Percentiles rank a stretch among this genome's conserved stretches.
Conservation (phyloP, 2,888 invertebrate species). For the Diaprepes abbreviatus region DNA sequence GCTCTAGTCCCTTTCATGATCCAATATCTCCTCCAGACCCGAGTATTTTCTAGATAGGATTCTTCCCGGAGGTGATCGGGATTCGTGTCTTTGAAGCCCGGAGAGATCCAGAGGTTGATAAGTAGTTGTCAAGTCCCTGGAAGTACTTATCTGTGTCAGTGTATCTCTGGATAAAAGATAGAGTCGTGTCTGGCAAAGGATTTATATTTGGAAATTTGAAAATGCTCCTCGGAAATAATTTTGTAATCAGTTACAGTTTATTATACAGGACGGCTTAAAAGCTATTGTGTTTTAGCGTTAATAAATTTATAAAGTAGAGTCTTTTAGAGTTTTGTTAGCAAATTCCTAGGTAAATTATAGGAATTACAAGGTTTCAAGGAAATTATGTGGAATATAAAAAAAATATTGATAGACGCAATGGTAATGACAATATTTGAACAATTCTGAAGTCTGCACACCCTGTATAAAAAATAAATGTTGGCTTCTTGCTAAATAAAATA, state of each 20-base stretch:
- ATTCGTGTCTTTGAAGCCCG: constrained; percentile 17
- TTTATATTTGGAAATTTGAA: constrained; percentile 3
- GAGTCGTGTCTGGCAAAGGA: neutral
- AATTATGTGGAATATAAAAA: too few relatives aligned
- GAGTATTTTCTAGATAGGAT: constrained; percentile 14
- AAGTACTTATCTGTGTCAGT: constrained; percentile 23
- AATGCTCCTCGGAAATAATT: neutral
- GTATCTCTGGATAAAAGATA: constrained; percentile 5
- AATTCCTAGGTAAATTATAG: too few relatives aligned
- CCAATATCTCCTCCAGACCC: neutral
- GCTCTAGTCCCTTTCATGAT: neutral
- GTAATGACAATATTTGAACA: too few relatives aligned
- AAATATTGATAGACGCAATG: too few relatives aligned
- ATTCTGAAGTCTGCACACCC: too few relatives aligned
- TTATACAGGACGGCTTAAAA: too few relatives aligned
- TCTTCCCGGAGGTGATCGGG: constrained; percentile 14
- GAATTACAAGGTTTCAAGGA: too few relatives aligned
- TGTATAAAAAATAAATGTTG: too few relatives aligned
- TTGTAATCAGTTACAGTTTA: neutral
- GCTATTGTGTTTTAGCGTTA: too few relatives aligned
- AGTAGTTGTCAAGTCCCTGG: constrained; percentile 16
- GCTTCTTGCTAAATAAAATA: too few relatives aligned
- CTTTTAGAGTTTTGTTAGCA: too few relatives aligned
- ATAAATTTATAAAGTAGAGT: too few relatives aligned
- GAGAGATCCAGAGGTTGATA: constrained; percentile 22